Percentiles rank a stretch among this genome's conserved stretches.
phyloP scores from a whole-genome alignment of 2,113 vertebrate species.

The Mungos mungo region DNA sequence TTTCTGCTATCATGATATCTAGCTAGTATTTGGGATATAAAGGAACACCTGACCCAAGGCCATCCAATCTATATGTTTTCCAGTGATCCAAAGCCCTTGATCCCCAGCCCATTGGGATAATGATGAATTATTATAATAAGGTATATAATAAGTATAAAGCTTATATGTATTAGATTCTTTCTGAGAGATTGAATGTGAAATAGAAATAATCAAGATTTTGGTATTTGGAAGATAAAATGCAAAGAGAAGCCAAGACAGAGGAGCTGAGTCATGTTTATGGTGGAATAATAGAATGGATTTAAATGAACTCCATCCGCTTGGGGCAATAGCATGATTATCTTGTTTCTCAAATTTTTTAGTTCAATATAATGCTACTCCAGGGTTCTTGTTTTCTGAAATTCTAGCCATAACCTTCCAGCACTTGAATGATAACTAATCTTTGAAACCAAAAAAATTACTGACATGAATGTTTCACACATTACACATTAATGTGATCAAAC shows the following conservation, averaged over 20 bases:
- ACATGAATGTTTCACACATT: neutral
- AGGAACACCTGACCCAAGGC: rapidly evolving
- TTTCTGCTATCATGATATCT: neutral
- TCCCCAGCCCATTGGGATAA: neutral
- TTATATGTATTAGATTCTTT: neutral
- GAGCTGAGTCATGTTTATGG: neutral
- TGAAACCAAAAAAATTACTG: neutral
- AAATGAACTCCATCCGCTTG: neutral
- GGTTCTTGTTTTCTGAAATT: neutral
- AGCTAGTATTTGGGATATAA: neutral
- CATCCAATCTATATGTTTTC: neutral
- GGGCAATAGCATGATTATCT: neutral
- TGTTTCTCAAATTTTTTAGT: neutral
- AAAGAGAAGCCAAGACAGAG: neutral
- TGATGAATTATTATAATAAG: neutral
- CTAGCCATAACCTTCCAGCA: neutral
- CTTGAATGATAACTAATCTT: neutral
- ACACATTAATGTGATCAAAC: neutral
- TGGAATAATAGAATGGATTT: neutral
- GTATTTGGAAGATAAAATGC: neutral
- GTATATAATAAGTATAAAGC: no score
- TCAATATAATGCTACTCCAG: neutral
- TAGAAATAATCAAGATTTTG: neutral
- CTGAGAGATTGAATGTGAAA: neutral
- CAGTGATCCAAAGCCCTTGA: neutral